Evolutionary conservation across 2,797 vertebrate species (phyloP).

Genomic region (Loris lydekkerianus): DNA sequence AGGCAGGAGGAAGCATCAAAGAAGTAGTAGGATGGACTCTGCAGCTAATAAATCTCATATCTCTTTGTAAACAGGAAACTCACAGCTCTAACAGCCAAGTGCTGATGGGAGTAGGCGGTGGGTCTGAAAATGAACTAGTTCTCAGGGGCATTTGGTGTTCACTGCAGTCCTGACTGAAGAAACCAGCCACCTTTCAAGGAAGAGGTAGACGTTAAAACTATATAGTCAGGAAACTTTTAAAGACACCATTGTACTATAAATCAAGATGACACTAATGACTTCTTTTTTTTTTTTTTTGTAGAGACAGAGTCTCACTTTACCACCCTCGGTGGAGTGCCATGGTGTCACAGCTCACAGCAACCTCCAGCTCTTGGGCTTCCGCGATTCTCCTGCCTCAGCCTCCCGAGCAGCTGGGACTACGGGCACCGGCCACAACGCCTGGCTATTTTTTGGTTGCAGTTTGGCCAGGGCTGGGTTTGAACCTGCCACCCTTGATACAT

Average conservation of each 20-base stretch:
- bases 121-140: not conserved
- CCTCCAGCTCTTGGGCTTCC: no score
- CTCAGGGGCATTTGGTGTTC: not conserved
- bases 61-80: constrained; percentile 81
- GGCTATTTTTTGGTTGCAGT: no score
- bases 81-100: constrained; percentile 6
- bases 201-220: constrained; percentile 39
- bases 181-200: constrained; percentile 16
- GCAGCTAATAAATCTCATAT: constrained; percentile 52
- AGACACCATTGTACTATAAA: not conserved
- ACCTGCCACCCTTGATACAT: no score
- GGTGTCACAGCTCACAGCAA: no score
- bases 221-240: constrained; percentile 5
- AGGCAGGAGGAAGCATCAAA: constrained; percentile 69
- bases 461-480: no score
- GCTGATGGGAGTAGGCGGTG: not conserved
- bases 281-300: not conserved
- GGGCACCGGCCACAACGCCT: no score
- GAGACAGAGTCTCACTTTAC: no score
- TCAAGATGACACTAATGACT: constrained; percentile 49
- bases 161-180: not conserved
- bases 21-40: constrained; percentile 36
- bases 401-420: no score
- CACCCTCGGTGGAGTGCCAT: no score
- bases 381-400: no score